Conservation (phyloP, 2,888 invertebrate species). For the Bugulina stolonifera region DNA sequence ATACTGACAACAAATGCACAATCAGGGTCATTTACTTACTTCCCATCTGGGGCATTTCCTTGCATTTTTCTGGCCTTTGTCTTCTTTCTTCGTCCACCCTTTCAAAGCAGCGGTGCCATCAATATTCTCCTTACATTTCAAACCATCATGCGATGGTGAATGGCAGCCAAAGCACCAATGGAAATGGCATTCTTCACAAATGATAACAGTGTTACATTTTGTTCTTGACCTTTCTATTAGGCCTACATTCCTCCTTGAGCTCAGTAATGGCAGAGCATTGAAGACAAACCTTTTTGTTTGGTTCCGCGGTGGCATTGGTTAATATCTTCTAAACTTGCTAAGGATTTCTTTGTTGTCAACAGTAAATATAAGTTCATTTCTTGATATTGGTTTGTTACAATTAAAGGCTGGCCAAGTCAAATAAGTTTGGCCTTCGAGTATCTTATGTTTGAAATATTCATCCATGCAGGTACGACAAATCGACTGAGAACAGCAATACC, state of each 20-base stretch:
- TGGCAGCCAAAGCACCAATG: constrained; percentile 54
- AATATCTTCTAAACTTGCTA: too few species aligned
- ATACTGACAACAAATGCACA: too few species aligned
- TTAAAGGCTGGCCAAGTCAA: constrained; percentile 45
- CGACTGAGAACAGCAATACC: constrained; percentile 47
- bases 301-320: constrained; percentile 47
- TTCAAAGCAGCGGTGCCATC: constrained; percentile 51
- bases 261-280: constrained; percentile 43
- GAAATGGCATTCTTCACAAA: constrained; percentile 47
- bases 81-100: constrained; percentile 50
- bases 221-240: too few species aligned
- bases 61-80: constrained; percentile 52
- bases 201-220: too few species aligned
- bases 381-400: constrained; percentile 43
- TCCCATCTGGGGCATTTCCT: constrained; percentile 54
- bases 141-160: constrained; percentile 49
- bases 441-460: constrained; percentile 40
- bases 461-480: constrained; percentile 48
- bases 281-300: constrained; percentile 52
- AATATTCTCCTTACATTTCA: constrained; percentile 49
- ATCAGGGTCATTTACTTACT: too few species aligned
- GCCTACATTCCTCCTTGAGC: constrained; percentile 31
- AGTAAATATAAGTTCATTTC: constrained; percentile 50
- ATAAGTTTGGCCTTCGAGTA: constrained; percentile 42
- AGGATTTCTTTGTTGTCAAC: too few species aligned